Evolutionary conservation across 2,888 invertebrate species (phyloP), one percentile per base, ranked within the genome.

Genomic region (Melanostoma mellinum): DNA sequence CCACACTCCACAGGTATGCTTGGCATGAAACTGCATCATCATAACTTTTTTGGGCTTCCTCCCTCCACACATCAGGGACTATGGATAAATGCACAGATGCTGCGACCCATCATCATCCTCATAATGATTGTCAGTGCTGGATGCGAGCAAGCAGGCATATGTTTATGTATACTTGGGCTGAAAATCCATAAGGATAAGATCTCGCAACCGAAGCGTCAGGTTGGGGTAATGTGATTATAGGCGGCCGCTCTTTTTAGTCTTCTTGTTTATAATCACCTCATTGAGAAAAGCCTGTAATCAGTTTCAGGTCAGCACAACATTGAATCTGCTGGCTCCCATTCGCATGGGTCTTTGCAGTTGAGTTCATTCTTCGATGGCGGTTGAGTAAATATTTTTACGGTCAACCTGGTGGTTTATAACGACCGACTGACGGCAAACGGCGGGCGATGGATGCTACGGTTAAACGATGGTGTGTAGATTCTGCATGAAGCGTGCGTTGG

Each of bases 371-470:
- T 61, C 67, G 67, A 50, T 77, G 81, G 81, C 56, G 76, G 81
- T 72, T 77, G 81, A 56, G 81, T 77, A 73, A 82, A 82, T 73
- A 82, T 82, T 77, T 20, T 82, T 63, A 73, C 72, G 40, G 61
- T 46, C 81, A 77, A 67, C 67, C 61, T 82, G 46, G 56, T 73
- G 40, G 77, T 77, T 77, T 20, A 20, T 20, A 20, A 20, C 20
- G 20, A 20, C 20, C 20, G 20, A 20, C 20, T 20, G 20, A 20
- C 20, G 20, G 20, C 20, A 1, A 20, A 20, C 20, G 20, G 20
- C 20, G 20, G 20, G 20, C 20, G 20, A 20, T 20, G 20, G 20
- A 76, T 68, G 67, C 46, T 48, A 44, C 55, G 40, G 46, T 71
- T n/a, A 5, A 46, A 44, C 36, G 42, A 52, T 38, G n/a, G 44